Conservation (phyloP, 2,888 invertebrate genomes). For the Pollenia griseotomentosa region DNA sequence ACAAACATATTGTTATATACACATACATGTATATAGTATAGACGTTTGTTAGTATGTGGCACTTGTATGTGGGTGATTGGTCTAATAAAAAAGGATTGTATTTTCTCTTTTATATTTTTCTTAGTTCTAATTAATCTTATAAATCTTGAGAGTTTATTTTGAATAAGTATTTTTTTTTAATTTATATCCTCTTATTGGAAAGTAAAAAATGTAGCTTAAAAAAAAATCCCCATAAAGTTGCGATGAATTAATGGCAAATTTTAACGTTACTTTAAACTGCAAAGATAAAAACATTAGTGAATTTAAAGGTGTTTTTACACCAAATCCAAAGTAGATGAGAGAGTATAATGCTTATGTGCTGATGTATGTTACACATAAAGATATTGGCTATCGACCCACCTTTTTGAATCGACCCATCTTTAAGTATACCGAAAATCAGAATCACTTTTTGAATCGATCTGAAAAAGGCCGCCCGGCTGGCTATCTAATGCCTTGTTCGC, state of each 20-base stretch:
- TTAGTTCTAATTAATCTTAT: conserved; percentile 69
- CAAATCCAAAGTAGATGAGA: no score
- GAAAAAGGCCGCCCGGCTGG: no score
- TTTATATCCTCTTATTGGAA: conserved; percentile 34
- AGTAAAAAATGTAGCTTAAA: conserved; percentile 29
- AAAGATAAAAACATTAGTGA: no score
- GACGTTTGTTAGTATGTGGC: neutral
- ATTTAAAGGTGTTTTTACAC: no score
- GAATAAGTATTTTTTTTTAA: conserved; percentile 43
- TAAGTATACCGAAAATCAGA: no score
- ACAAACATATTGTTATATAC: no score
- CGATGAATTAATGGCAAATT: neutral
- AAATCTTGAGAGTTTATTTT: conserved; percentile 59
- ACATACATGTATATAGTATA: neutral
- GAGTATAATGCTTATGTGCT: no score
- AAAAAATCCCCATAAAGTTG: conserved; percentile 25
- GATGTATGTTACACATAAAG: no score
- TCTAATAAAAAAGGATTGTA: neutral
- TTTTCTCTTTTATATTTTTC: conserved; percentile 55
- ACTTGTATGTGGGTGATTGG: neutral
- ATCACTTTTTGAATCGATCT: no score
- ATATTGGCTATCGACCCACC: no score
- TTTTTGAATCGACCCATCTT: no score
- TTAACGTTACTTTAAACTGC: neutral
- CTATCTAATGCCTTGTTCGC: no score